Base-by-base conservation (phyloP, 2,113 vertebrate genomes). In the Sebastes fasciatus region DNA sequence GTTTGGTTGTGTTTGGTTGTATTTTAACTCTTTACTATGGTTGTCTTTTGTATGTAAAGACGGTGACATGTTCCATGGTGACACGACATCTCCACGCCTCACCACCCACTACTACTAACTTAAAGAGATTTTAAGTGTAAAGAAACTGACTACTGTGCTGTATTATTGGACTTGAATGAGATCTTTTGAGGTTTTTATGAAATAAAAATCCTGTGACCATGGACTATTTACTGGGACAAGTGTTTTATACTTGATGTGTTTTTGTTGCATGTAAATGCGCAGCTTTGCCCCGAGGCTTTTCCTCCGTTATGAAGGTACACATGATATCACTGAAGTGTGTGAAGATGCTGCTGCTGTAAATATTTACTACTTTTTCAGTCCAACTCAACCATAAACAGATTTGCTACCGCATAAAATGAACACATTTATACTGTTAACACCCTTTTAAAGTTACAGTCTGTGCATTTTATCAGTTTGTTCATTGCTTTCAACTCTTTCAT, bases 1-100 rank as follows among this genome's bases (percentile, higher is more conserved):
- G 88, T 91, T 91, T 87, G 81, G 62, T 86, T 92, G 84, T 88
- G 68, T 92, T 91, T 84, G 65, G 60, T 87, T 91, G 85, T 91
- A 51, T 87, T 91, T 91, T 61, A 84, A 83, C 66, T 86, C 83
- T 91, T 90, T 84, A 55, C 74, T 87, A 76, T 74, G 58, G 77
- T 85, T 78, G 74, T 88, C 63, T 83, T 90, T 88, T 85, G 67
- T 87, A 88, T 72, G 75, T 91, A 70, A 74, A 89, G 74, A 84
- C 11, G 13, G 46, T 80, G 74, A 57, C 48, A 51, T 88, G 82
- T 85, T 84, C 71, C 55, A 79, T 67, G 74, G 68, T 79, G 82
- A 89, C 74, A 62, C 54, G 2, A 80, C 83, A 69, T 69, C 64
- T 13, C 34, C 82, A 76, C 51, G 79, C 82, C 80, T 86, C 86